Conservation (phyloP, 2,888 invertebrate species). For the Deroplatys truncata region DNA sequence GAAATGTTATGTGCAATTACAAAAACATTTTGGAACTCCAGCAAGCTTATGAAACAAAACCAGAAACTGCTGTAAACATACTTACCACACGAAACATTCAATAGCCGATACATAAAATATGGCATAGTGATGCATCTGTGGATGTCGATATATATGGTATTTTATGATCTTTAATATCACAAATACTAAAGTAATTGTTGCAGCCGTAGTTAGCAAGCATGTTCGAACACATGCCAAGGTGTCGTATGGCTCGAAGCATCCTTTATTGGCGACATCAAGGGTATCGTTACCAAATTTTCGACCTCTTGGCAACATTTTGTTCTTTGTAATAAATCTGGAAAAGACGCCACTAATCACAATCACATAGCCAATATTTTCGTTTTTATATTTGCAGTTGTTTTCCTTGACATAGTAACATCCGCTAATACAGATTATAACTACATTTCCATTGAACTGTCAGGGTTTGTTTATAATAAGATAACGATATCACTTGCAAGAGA, state of each 20-base stretch:
- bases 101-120: constrained; percentile 49
- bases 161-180: constrained; percentile 43
- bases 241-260: constrained; percentile 46
- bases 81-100: constrained; percentile 48
- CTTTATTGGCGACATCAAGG: constrained; percentile 45
- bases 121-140: constrained; percentile 48
- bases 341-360: neutral
- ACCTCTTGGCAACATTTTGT: constrained; percentile 34
- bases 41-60: neutral
- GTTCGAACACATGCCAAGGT: constrained; percentile 47
- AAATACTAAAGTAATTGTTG: constrained; percentile 43
- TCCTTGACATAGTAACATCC: neutral
- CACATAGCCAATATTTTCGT: neutral
- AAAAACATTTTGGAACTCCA: neutral
- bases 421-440: neutral
- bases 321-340: neutral
- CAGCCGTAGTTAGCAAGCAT: constrained; percentile 44
- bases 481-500: neutral
- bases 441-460: neutral
- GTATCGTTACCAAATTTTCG: constrained; percentile 42
- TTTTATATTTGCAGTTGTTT: neutral
- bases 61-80: neutral
- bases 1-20: neutral
- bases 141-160: constrained; percentile 46
- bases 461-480: neutral